Percentiles rank a stretch among this genome's conserved stretches.
Conservation (phyloP, 2,888 invertebrate species). For the Standfussiana lucernea region DNA sequence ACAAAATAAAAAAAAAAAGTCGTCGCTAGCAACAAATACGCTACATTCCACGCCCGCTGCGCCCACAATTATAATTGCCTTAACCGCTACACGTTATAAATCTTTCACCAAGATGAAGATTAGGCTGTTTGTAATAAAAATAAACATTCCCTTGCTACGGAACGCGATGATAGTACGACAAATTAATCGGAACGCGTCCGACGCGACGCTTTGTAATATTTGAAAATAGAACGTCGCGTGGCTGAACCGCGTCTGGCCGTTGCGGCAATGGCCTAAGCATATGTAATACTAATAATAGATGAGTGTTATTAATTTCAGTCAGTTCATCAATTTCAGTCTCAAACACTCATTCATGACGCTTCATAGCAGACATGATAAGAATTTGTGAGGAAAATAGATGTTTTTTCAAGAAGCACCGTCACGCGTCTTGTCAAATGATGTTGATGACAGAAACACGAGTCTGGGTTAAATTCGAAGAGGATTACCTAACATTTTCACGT, state of each 20-base stretch:
- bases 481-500: slow-evolving; percentile 38
- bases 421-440: slow-evolving; percentile 53
- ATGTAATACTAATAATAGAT: slow-evolving; percentile 50
- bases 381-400: slow-evolving; percentile 36
- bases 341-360: slow-evolving; percentile 47
- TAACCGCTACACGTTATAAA: slow-evolving; percentile 78
- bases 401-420: slow-evolving; percentile 39
- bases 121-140: slow-evolving; percentile 78
- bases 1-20: slow-evolving; percentile 50
- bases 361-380: slow-evolving; percentile 35
- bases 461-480: slow-evolving; percentile 44
- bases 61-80: slow-evolving; percentile 78
- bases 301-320: slow-evolving; percentile 45
- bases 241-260: slow-evolving; percentile 63
- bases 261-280: slow-evolving; percentile 51
- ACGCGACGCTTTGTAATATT: slow-evolving; percentile 77
- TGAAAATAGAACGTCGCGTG: slow-evolving; percentile 80
- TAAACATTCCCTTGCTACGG: slow-evolving; percentile 75
- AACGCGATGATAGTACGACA: slow-evolving; percentile 82
- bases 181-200: slow-evolving; percentile 81
- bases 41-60: slow-evolving; percentile 75
- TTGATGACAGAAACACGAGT: slow-evolving; percentile 52
- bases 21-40: slow-evolving; percentile 66
- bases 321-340: slow-evolving; percentile 40
- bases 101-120: slow-evolving; percentile 79